Evolutionary conservation across 2,113 vertebrate species (phyloP), one percentile per base, ranked within the genome.

Genomic region (Zosterops japonicus): DNA sequence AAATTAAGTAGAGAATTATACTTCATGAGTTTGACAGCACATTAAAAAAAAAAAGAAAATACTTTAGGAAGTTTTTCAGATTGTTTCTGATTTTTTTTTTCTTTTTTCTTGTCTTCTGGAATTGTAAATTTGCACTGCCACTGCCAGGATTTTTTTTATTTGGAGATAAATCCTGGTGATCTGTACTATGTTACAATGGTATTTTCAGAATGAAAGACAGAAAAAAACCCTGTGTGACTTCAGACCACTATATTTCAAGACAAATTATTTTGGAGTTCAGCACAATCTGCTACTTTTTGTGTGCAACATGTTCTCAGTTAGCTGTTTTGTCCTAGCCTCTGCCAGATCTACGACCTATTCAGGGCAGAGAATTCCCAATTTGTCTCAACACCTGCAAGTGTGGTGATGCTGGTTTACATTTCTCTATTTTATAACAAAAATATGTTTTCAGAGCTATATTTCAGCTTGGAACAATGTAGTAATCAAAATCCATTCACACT

Each of bases 171-270:
- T 71, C 81, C 25, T 52, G 27, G 18, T 81, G 18, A 72, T 41
- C 13, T 39, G 6, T 42, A 55, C 6, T 59, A 25, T 21, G 3
- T n/a, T 75, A 49, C 71, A 89, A 65, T 9, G 0, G 2, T 49
- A 80, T 49, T 89, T 36, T 63, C 20, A 49, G 20, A 56, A 15
- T 72, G 14, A 87, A 60, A 41, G 24, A 82, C 20, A 57, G 22
- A 22, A 60, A 49, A 53, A 0, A 17, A 1, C 1, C 4, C 23
- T 16, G 11, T 6, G 5, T 24, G 13, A 19, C 21, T 93, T 57
- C 36, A 69, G 17, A 52, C 39, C 6, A 25, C 21, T 47, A 0
- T 21, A 49, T 52, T 85, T 64, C 27, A 71, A 70, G 31, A 46
- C 9, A 59, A 75, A 59, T 39, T 46, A 42, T 46, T 83, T 67